Evolutionary conservation across 2,888 invertebrate species (phyloP).

Genomic region (Chalcosyrphus nemorum): DNA sequence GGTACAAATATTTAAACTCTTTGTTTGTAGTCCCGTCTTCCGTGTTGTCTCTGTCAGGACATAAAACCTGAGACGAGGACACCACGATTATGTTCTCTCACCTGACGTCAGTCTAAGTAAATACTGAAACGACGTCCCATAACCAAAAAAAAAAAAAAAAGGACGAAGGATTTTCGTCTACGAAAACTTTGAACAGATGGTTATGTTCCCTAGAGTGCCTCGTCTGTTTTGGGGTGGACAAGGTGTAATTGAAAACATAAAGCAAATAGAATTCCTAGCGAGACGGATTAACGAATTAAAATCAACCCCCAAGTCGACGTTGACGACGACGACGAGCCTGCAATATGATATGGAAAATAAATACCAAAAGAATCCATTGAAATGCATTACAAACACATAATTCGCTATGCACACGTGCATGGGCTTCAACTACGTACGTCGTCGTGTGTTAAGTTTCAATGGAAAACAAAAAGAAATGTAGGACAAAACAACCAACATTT

Average conservation of each 20-base stretch:
- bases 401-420: conserved; percentile 61
- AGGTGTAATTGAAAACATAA: conserved; percentile 72
- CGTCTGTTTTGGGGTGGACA: conserved; percentile 55
- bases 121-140: background rate
- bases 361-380: conserved; percentile 62
- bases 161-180: conserved; percentile 51
- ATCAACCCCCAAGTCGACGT: conserved; percentile 42
- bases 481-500: conserved; percentile 60
- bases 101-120: conserved; percentile 48
- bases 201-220: conserved; percentile 43
- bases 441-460: conserved; percentile 52
- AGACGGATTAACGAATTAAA: conserved; percentile 72
- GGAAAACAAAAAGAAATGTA: conserved; percentile 14
- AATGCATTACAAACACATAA: conserved; percentile 65
- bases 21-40: conserved; percentile 48
- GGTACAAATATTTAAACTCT: conserved; percentile 72
- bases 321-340: background rate
- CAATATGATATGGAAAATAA: conserved; percentile 61
- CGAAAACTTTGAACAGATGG: conserved; percentile 66
- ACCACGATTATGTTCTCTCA: conserved; percentile 13
- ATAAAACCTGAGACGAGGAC: conserved; percentile 32
- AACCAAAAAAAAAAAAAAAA: too few relatives aligned
- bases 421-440: background rate
- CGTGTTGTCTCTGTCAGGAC: conserved; percentile 14
- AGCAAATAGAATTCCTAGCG: conserved; percentile 69